Conservation (phyloP, 2,888 invertebrate genomes). For the Lepas anatifera region DNA sequence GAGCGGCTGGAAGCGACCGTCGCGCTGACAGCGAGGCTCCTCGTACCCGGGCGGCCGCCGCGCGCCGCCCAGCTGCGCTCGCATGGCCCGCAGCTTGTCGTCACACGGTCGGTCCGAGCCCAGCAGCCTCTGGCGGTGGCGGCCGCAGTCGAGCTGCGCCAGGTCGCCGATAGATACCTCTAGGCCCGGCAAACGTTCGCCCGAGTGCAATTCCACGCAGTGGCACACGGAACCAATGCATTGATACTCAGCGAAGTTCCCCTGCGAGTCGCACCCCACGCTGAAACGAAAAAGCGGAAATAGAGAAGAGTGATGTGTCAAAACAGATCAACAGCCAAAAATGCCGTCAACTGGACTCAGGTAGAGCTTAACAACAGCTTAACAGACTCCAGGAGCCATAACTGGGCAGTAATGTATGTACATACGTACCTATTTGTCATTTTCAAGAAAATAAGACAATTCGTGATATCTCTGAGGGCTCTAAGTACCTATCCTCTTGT, state of each 20-base stretch:
- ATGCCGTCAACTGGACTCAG: too few species aligned
- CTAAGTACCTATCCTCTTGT: too few species aligned
- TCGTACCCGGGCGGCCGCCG: not conserved
- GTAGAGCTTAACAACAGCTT: too few species aligned
- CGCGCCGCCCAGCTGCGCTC: not conserved
- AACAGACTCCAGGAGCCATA: too few species aligned
- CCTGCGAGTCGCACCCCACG: constrained; percentile 19
- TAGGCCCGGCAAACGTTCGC: not conserved
- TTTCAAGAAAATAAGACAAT: too few species aligned
- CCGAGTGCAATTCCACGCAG: not conserved
- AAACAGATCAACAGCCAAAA: too few species aligned
- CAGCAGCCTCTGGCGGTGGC: not conserved
- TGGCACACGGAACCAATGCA: constrained; percentile 19
- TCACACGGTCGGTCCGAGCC: not conserved
- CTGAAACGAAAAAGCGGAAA: too few species aligned
- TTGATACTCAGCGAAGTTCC: constrained; percentile 24
- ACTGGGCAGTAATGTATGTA: too few species aligned
- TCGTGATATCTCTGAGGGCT: too few species aligned
- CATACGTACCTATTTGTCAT: too few species aligned
- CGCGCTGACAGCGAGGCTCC: not conserved
- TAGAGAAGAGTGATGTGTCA: too few species aligned
- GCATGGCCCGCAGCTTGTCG: not conserved
- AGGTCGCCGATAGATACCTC: not conserved
- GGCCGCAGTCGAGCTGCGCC: not conserved
- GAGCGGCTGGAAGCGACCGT: not conserved